A percentile compares a stretch with the other conserved stretches of the same genome.
These are phyloP conservation scores for Drosophila sp. DNA, from an alignment of 1,140 invertebrate genomes.

Conservation along the genomic window DNA sequence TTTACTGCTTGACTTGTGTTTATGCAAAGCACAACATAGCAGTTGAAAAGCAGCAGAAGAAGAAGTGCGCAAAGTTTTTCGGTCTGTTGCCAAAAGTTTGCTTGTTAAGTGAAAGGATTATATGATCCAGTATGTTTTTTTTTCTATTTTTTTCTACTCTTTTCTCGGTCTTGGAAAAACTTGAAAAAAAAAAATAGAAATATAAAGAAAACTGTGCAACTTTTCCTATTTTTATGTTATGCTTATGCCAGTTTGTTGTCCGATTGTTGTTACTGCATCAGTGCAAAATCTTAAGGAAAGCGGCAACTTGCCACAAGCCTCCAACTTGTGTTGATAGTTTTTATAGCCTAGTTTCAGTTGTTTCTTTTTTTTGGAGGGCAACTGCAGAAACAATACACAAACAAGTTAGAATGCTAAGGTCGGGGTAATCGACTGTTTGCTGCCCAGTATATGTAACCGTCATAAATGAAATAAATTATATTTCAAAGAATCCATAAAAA, in stretches of 20 bases:
- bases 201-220: constrained; percentile 57
- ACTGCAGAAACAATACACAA: constrained; percentile 24
- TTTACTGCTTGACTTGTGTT: constrained; percentile 60
- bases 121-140: constrained; percentile 70
- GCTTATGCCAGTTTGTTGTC: constrained; percentile 59
- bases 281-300: constrained; percentile 51
- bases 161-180: constrained; percentile 41
- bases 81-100: constrained; percentile 77
- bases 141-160: neutral
- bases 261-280: constrained; percentile 53
- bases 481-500: too few species aligned
- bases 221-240: constrained; percentile 82
- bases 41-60: constrained; percentile 54
- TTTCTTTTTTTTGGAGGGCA: constrained; percentile 17
- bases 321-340: constrained; percentile 80
- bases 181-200: constrained; percentile 56
- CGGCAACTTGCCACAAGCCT: constrained; percentile 60
- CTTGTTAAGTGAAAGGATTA: constrained; percentile 84
- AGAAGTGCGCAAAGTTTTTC: constrained; percentile 66
- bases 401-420: neutral
- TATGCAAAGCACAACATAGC: constrained; percentile 74
- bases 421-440: too few species aligned
- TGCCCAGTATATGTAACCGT: too few species aligned
- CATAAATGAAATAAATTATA: too few species aligned
- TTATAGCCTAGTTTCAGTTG: constrained; percentile 72